A percentile compares a stretch with the other conserved stretches of the same genome.
phyloP scores from a whole-genome alignment of 2,888 invertebrate species.

The Paralinhomoeus sp. region DNA sequence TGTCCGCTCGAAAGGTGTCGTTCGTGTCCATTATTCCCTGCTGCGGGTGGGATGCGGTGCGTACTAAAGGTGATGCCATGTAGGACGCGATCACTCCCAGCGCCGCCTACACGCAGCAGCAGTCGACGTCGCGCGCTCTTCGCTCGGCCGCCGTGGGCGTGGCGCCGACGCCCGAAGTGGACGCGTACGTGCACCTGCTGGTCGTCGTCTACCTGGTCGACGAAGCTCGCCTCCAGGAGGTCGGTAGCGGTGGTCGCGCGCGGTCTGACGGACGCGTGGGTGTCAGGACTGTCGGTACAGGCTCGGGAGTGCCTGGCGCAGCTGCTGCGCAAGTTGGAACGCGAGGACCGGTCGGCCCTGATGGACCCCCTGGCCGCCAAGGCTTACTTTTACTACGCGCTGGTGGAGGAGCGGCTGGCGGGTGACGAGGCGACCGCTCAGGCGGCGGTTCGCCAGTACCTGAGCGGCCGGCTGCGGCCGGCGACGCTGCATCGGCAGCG shows the following conservation, averaged over 20 bases:
- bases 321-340: slow-evolving; percentile 59
- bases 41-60: too few relatives aligned
- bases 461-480: slow-evolving; percentile 73
- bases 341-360: slow-evolving; percentile 69
- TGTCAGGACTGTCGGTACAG: slow-evolving; percentile 12
- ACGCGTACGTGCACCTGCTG: slow-evolving; percentile 69
- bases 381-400: slow-evolving; percentile 81
- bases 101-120: too few relatives aligned
- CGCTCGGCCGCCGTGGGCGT: slow-evolving; percentile 38
- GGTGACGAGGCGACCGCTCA: too few relatives aligned
- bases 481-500: slow-evolving; percentile 83
- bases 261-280: background rate
- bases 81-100: too few relatives aligned
- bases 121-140: too few relatives aligned
- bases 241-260: slow-evolving; percentile 7
- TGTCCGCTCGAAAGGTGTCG: too few relatives aligned
- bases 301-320: slow-evolving; percentile 60
- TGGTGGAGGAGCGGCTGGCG: slow-evolving; percentile 49
- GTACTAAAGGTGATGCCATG: too few relatives aligned
- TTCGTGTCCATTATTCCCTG: too few relatives aligned
- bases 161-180: slow-evolving; percentile 58
- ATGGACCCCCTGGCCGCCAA: slow-evolving; percentile 81
- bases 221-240: slow-evolving; percentile 43
- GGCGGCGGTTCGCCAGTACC: slow-evolving; percentile 25
- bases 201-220: slow-evolving; percentile 68